Percentiles rank a stretch among this genome's conserved stretches.
Evolutionary conservation across 2,888 invertebrate species (phyloP).

Genomic region (Bhutanitis thaidina): DNA sequence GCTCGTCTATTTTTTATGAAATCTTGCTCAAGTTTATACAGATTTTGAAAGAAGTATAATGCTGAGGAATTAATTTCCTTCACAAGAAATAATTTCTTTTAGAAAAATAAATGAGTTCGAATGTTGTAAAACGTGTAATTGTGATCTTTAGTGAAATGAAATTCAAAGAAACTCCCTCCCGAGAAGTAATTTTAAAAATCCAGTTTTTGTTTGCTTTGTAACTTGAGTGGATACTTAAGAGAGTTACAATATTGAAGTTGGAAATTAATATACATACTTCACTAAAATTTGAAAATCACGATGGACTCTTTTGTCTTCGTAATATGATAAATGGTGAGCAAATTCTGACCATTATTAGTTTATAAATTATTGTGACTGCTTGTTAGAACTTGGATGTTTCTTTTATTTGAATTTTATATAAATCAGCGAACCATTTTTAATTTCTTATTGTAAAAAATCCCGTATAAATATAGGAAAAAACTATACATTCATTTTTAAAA

Average conservation of each 20-base stretch:
- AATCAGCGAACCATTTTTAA: too few species aligned
- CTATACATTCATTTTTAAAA: too few species aligned
- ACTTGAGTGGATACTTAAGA: slow-evolving; percentile 20
- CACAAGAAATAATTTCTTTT: slow-evolving; percentile 61
- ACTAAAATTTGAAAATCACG: slow-evolving; percentile 1
- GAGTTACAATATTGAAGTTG: slow-evolving; percentile 18
- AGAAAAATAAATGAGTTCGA: slow-evolving; percentile 67
- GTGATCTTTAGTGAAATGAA: slow-evolving; percentile 63
- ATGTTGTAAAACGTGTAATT: slow-evolving; percentile 66
- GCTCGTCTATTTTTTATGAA: slow-evolving; percentile 67
- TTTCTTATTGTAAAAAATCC: too few species aligned
- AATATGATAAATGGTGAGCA: not conserved
- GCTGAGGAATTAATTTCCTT: slow-evolving; percentile 73
- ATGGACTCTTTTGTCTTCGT: not conserved
- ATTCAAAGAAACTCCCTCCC: slow-evolving; percentile 48
- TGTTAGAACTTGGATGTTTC: too few species aligned
- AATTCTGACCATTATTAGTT: too few species aligned
- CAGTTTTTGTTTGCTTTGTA: slow-evolving; percentile 27
- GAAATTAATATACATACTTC: slow-evolving; percentile 16
- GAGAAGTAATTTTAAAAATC: slow-evolving; percentile 42
- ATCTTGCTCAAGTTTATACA: slow-evolving; percentile 72
- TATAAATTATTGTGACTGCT: too few species aligned
- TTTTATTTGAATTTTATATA: too few species aligned
- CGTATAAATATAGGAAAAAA: too few species aligned
- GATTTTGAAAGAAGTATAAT: slow-evolving; percentile 73